phyloP scores from a whole-genome alignment of 2,113 vertebrate genomes.

The Noturus placidus region DNA sequence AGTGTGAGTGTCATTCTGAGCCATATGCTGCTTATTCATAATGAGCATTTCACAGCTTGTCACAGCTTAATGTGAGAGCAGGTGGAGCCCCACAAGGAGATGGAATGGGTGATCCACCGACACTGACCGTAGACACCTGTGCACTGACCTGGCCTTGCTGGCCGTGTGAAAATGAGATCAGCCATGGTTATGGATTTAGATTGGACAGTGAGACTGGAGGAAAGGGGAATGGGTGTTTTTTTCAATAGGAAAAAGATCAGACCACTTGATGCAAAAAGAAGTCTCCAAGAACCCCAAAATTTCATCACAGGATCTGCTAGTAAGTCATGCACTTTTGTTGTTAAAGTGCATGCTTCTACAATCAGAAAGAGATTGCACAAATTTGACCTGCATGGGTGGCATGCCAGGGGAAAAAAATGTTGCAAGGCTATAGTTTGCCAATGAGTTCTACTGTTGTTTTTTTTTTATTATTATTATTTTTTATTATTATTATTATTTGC shows the following conservation, averaged over 20 bases:
- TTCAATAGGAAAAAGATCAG: not conserved
- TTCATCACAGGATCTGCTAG: no score
- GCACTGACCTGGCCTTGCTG: conserved; percentile 38
- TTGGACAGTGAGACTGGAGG: not conserved
- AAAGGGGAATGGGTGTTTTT: not conserved
- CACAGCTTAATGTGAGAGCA: conserved; percentile 68
- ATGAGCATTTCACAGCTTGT: conserved; percentile 72
- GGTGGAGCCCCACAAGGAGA: conserved; percentile 67
- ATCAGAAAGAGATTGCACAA: no score
- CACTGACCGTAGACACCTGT: conserved; percentile 56
- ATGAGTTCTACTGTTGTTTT: no score
- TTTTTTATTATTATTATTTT: no score
- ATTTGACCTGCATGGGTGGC: no score
- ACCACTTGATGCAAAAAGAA: no score
- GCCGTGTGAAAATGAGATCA: conserved; percentile 39
- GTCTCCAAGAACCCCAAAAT: no score
- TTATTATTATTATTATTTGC: no score
- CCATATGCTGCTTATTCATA: conserved; percentile 70
- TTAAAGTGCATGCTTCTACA: no score
- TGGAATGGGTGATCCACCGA: conserved; percentile 69
- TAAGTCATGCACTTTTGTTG: no score
- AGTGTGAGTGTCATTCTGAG: conserved; percentile 31
- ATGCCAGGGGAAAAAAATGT: no score
- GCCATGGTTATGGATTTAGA: conserved; percentile 47
- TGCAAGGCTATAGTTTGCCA: no score